These are phyloP conservation scores for Bubo blakistoni DNA, from an alignment of 2,113 vertebrate species.

Conservation along the genomic window DNA sequence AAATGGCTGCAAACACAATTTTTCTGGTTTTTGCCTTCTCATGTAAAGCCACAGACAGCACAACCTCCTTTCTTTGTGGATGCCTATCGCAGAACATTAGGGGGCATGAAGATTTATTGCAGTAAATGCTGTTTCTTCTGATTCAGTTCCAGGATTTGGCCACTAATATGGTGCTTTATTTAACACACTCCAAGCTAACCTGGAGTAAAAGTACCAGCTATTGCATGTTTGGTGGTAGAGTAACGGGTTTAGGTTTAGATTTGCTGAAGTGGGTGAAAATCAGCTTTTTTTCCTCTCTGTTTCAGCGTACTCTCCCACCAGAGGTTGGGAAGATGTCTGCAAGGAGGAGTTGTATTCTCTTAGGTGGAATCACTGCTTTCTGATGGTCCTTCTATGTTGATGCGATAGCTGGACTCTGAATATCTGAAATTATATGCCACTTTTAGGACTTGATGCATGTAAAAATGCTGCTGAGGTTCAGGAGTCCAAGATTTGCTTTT, in stretches of 20 bases:
- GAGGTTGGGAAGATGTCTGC: neutral
- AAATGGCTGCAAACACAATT: neutral
- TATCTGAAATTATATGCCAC: neutral
- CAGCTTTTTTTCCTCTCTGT: neutral
- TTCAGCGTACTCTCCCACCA: neutral
- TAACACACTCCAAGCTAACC: neutral
- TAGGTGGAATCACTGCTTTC: neutral
- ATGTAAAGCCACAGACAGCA: neutral
- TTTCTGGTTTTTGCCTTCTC: neutral
- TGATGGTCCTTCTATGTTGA: neutral
- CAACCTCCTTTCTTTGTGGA: neutral
- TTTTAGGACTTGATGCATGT: neutral
- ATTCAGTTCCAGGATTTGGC: neutral
- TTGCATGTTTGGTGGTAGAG: neutral
- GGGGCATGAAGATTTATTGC: neutral
- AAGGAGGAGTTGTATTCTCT: neutral
- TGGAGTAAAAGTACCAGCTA: neutral
- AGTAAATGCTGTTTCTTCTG: neutral
- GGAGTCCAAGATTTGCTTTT: neutral
- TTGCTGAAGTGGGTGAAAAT: neutral
- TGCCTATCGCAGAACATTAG: neutral
- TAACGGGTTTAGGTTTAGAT: neutral
- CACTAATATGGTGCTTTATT: neutral
- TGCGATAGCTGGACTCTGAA: neutral
- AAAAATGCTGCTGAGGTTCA: neutral